Percentiles rank a stretch among this genome's conserved stretches.
phyloP scores from a whole-genome alignment of 2,888 invertebrate species.

The Strigamia transsilvanica region DNA sequence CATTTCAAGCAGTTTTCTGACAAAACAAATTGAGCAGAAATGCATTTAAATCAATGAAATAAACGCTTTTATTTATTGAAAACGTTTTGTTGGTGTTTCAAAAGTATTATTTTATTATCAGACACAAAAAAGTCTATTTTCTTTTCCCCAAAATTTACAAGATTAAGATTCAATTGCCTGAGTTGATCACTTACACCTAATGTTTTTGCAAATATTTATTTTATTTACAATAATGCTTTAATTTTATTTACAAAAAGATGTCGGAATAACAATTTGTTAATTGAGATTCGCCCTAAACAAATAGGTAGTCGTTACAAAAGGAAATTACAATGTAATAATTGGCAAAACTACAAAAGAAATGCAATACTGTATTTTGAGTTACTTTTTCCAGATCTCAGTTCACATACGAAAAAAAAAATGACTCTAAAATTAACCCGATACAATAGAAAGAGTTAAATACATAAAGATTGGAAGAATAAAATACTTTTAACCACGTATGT shows the following conservation, averaged over 20 bases:
- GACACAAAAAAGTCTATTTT: not conserved
- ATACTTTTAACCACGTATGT: not conserved
- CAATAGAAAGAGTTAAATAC: not conserved
- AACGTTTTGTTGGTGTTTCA: too few species aligned
- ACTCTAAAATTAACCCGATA: not conserved
- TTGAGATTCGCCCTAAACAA: not conserved
- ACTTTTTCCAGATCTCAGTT: not conserved
- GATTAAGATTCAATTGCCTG: not conserved
- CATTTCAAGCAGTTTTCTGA: not conserved
- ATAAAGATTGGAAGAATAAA: slow-evolving; percentile 13
- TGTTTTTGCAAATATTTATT: not conserved
- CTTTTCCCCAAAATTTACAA: not conserved
- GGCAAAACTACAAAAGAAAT: not conserved
- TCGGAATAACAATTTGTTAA: not conserved
- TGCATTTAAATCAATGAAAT: too few species aligned
- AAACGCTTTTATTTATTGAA: too few species aligned
- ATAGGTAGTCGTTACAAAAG: not conserved
- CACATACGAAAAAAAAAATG: not conserved
- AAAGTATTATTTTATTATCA: not conserved
- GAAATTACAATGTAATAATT: not conserved
- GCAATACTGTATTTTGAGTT: not conserved
- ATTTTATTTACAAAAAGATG: not conserved
- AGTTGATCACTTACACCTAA: not conserved
- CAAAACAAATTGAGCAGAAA: too few species aligned
- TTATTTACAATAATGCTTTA: not conserved